Conservation (phyloP, 2,797 vertebrate species). For the Pangasius sanitwongsei region DNA sequence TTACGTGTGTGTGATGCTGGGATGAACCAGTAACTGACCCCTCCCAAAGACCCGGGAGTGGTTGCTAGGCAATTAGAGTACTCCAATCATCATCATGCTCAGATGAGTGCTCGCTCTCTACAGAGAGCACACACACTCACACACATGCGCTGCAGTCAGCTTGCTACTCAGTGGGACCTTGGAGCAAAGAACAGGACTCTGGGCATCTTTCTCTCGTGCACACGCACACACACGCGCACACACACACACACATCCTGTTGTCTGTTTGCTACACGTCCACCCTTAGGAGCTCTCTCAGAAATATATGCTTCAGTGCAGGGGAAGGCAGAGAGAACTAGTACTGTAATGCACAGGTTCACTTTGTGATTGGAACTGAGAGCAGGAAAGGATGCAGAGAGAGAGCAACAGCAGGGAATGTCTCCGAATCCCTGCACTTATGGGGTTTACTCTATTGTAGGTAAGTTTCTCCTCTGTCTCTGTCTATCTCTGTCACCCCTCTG, state of each 20-base stretch:
- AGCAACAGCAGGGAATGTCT: constrained; percentile 9
- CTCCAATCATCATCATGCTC: constrained; percentile 79
- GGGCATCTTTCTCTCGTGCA: not conserved
- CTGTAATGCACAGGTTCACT: constrained; percentile 13
- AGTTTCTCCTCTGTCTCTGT: constrained; percentile 53
- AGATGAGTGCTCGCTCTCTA: constrained; percentile 32
- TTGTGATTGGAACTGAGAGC: constrained; percentile 22
- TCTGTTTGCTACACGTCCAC: constrained; percentile 31
- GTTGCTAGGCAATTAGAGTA: constrained; percentile 66
- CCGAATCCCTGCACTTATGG: constrained; percentile 45
- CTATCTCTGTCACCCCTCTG: not conserved
- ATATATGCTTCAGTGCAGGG: constrained; percentile 1
- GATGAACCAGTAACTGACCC: constrained; percentile 34
- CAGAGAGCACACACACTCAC: constrained; percentile 27
- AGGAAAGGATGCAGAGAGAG: constrained; percentile 26
- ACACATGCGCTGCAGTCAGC: constrained; percentile 29
- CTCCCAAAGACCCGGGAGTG: constrained; percentile 34
- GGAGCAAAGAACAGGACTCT: constrained; percentile 23
- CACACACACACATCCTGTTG: constrained; percentile 19
- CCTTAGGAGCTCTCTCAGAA: constrained; percentile 20
- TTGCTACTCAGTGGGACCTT: constrained; percentile 36
- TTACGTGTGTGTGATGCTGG: not conserved
- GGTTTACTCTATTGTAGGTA: constrained; percentile 65
- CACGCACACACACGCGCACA: not conserved
- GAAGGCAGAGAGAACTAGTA: constrained; percentile 18